Evolutionary conservation across 1,140 invertebrate species (phyloP), one percentile per base, ranked within the genome.

Genomic region (Drosophila virilis): DNA sequence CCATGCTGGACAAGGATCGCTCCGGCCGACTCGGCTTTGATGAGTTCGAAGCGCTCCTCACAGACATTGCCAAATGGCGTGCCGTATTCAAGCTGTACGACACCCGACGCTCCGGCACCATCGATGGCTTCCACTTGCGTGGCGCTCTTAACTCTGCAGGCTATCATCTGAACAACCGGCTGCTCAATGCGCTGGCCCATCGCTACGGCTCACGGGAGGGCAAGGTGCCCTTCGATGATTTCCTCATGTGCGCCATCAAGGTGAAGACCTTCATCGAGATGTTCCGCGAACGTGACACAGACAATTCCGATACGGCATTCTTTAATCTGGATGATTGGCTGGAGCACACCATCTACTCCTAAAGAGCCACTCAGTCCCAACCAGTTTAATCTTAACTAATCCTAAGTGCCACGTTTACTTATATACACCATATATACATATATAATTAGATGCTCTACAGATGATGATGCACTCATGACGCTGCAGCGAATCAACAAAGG

Each of bases 11-110:
- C 93, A 95, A 95, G 72, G 97, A 99, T 92, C 94, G 96, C 61
- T 98, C 97, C 0, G 98, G 98, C 0, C 98, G 98, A 93, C 94
- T 99, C 35, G 98, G 97, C 40, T 97, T 97, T 78, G 97, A 98
- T 51, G 98, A 99, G 93, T 99, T 99, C 88, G 96, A 96, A 88
- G 93, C 94, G 1, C 92, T 99, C 3, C 98, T 98, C 96, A 95
- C 94, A 43, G 96, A 98, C 80, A 95, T 99, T 78, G 94, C 96
- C 79, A 95, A 96, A 62, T 99, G 98, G 98, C 97, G 97, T 94
- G 95, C 95, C 48, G 96, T 97, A 3, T 99, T 98, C 93, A 96
- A 96, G 79, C 92, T 97, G 12, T 98, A 97, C 91, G 98, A 98
- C 90, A 94, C 93, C 59, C 96, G 98, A 78, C 94, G 95, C 12